phyloP scores from a whole-genome alignment of 2,113 vertebrate species.

The Penelope pileata region DNA sequence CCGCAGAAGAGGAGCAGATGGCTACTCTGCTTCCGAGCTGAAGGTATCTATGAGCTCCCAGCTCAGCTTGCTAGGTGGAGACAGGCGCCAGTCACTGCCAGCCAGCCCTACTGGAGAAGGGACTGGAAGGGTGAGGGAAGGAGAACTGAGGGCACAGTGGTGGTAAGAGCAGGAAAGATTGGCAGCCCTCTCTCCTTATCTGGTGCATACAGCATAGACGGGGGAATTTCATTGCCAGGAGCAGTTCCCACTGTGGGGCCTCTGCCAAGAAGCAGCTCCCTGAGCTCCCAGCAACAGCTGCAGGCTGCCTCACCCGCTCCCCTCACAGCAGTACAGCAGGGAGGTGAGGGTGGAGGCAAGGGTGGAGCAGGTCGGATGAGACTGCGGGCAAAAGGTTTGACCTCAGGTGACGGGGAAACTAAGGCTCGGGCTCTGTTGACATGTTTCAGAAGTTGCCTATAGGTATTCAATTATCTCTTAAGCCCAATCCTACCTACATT shows the following conservation, averaged over 20 bases:
- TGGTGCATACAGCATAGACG: accelerated
- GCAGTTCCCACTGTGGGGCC: accelerated
- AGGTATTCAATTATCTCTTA: neutral
- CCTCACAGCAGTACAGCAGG: neutral
- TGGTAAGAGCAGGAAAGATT: neutral
- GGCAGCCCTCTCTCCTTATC: neutral
- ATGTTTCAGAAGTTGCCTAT: neutral
- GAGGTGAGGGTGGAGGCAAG: neutral
- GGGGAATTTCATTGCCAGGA: neutral
- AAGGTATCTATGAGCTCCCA: neutral
- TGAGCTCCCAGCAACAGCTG: accelerated
- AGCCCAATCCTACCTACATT: neutral
- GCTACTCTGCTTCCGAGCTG: neutral
- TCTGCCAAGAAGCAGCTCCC: neutral
- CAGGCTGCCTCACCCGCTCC: neutral
- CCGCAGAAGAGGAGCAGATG: neutral
- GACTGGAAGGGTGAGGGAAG: neutral
- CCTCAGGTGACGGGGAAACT: accelerated
- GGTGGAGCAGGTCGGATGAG: neutral
- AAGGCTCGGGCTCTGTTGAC: neutral
- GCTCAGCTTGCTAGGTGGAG: neutral
- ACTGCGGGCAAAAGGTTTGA: neutral
- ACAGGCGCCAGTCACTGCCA: neutral
- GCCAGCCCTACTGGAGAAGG: neutral
- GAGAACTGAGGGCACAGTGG: neutral